Evolutionary conservation across 2,888 invertebrate species (phyloP).

Genomic region (Leptopilina syphax): DNA sequence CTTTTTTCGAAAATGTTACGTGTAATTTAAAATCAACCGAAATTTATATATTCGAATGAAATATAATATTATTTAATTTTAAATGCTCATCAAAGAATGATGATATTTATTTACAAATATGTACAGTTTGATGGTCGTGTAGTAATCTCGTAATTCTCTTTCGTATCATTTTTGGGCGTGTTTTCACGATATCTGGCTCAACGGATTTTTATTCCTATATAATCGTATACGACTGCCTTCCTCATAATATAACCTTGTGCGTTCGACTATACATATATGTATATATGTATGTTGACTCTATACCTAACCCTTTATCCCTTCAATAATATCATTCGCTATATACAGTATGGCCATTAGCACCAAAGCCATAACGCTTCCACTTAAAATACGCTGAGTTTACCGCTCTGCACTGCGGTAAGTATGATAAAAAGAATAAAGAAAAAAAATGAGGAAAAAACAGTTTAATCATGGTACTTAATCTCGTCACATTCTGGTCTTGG

Average conservation of each 20-base stretch:
- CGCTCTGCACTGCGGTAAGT: slow-evolving; percentile 24
- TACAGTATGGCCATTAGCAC: slow-evolving; percentile 30
- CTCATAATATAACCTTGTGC: slow-evolving; percentile 18
- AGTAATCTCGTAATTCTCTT: slow-evolving; percentile 48
- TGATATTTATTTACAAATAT: not conserved
- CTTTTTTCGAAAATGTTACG: no score
- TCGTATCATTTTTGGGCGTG: slow-evolving; percentile 50
- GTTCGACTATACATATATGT: slow-evolving; percentile 1
- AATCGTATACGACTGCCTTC: not conserved
- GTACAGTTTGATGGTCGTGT: slow-evolving; percentile 44
- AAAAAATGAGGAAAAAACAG: slow-evolving; percentile 9
- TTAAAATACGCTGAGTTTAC: slow-evolving; percentile 34
- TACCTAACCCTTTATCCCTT: slow-evolving; percentile 15
- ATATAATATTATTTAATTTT: no score
- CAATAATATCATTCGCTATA: slow-evolving; percentile 22
- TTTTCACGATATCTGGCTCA: slow-evolving; percentile 38
- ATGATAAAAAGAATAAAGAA: slow-evolving; percentile 15
- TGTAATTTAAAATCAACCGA: no score
- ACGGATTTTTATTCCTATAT: slow-evolving; percentile 20
- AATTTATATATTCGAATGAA: no score
- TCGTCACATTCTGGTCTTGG: slow-evolving; percentile 19
- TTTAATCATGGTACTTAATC: slow-evolving; percentile 33
- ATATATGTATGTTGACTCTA: not conserved
- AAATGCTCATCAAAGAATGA: no score
- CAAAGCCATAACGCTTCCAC: slow-evolving; percentile 22